Base-by-base conservation (phyloP, 2,113 vertebrate genomes). In the Cephalopholis sonnerati region DNA sequence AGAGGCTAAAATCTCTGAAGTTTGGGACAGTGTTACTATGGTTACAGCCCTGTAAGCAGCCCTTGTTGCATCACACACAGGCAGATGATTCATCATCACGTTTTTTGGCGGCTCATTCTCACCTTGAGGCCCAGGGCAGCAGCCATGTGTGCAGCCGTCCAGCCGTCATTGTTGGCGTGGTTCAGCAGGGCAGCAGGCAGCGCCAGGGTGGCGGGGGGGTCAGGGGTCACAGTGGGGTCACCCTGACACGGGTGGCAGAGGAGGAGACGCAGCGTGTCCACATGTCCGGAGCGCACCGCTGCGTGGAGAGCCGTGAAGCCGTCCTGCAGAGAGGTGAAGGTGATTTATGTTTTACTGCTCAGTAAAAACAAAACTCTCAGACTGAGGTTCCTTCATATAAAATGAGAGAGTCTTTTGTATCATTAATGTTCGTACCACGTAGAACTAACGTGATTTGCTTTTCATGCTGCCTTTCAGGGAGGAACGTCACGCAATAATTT, bases 101-200 rank as follows among this genome's bases (percentile, higher is more conserved):
- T 4, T 18, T 10, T 20, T 18, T 7, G 1, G 13, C 3, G 3
- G 16, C 29, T n/a, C 12, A 0, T 11, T 90, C 93, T 87, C 74
- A 99, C 98, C 97, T 99, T 99, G 93, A 97, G 97, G 77, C 98
- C 98, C 85, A 96, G 97, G 25, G 97, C 97, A 50, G 98, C 98
- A 67, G 98, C 97, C 90, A 97, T 96, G 69, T 98, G 98, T 48
- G 98, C 97, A 84, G 98, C 96, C 4, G 97, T 99, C 98, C 98
- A 99, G 65, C 98, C 97, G 18, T 99, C 97, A 63, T 91, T 90
- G 94, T 99, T 95, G 81, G 96, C 94, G 3, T 95, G 95, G 94
- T 97, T 99, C 88, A 99, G 96, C 79, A 98, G 95, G 71, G 95
- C 91, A 72, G 95, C 93, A 6, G 90, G 79, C 57, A 78, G 55